phyloP scores from a whole-genome alignment of 2,113 vertebrate genomes.

The human region DNA sequence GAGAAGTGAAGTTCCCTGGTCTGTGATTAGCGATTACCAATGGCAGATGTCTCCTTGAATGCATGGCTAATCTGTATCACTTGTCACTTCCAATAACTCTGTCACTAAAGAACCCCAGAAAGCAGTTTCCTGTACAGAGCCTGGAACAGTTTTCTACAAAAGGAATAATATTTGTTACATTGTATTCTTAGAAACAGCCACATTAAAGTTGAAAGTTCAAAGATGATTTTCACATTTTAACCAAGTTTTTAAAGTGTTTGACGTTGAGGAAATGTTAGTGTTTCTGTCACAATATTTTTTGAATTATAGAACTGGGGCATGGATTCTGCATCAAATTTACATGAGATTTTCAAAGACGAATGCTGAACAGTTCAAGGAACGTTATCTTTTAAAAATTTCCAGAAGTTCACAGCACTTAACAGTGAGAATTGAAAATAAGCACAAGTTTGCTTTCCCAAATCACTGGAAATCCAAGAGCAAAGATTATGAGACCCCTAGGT shows the following conservation, averaged over 20 bases:
- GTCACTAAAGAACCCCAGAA: neutral
- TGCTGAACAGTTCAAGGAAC: neutral
- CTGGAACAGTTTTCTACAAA: neutral
- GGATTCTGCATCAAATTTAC: neutral
- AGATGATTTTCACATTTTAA: constrained; percentile 21
- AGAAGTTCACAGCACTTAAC: neutral
- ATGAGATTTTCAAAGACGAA: neutral
- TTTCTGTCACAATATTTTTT: constrained; percentile 10
- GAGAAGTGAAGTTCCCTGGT: neutral
- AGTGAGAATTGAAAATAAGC: neutral
- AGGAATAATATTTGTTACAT: neutral
- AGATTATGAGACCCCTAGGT: neutral
- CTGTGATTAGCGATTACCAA: neutral
- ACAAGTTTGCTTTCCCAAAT: neutral
- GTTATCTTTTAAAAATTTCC: neutral
- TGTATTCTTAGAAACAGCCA: neutral
- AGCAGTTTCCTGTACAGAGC: neutral
- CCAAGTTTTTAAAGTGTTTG: neutral
- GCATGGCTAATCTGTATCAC: neutral
- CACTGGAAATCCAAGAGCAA: neutral
- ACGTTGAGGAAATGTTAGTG: neutral
- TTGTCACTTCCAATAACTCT: neutral
- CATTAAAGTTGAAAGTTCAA: neutral
- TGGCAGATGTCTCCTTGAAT: neutral
- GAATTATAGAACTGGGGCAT: neutral